phyloP scores from a whole-genome alignment of 2,797 vertebrate genomes.

The Tiaroga cobitis region DNA sequence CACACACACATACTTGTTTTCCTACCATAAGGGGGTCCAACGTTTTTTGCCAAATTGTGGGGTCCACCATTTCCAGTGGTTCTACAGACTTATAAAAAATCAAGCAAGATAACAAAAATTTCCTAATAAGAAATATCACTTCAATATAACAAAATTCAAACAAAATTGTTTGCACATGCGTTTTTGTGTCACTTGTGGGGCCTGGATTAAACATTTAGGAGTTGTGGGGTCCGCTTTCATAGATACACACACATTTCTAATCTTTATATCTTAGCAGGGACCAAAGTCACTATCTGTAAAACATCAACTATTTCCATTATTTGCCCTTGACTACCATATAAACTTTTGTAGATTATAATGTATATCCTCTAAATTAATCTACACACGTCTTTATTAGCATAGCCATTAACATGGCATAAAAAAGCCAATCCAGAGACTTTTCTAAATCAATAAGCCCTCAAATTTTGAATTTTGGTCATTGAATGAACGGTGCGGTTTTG shows the following conservation, averaged over 20 bases:
- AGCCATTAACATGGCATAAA: background rate
- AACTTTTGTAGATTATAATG: background rate
- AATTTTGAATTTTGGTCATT: no score
- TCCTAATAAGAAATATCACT: background rate
- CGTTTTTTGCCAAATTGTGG: background rate
- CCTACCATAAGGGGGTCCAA: background rate
- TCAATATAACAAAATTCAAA: background rate
- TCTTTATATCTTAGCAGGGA: no score
- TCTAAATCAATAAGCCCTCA: background rate
- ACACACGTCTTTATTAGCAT: background rate
- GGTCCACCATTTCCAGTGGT: constrained; percentile 2
- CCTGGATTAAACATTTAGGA: background rate
- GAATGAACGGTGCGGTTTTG: background rate
- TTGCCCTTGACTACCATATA: background rate
- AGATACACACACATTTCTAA: background rate
- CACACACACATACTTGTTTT: background rate
- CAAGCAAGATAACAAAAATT: background rate
- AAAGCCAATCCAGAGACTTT: background rate
- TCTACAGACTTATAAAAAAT: background rate
- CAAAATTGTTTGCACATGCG: background rate
- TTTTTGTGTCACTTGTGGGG: background rate
- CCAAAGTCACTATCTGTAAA: no score
- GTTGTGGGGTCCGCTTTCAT: background rate
- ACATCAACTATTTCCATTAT: no score
- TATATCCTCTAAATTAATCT: background rate